Conservation (phyloP, 2,888 invertebrate species). For the Chloroclysta siterata region DNA sequence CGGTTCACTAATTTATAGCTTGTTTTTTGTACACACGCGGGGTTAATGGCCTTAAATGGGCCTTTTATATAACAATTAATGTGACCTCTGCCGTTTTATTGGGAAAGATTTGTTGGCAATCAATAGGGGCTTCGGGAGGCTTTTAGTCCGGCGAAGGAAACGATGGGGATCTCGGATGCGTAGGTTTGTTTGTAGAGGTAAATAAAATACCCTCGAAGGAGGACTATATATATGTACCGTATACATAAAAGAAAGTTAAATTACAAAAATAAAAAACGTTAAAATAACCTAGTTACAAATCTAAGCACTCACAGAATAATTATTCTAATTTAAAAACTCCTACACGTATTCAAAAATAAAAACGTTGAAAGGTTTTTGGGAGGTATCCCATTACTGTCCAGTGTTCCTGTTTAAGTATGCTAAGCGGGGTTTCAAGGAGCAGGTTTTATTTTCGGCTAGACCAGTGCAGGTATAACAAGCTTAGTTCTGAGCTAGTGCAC, state of each 20-base stretch:
- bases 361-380: conserved; percentile 3
- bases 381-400: conserved; percentile 15
- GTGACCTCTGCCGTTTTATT: conserved; percentile 61
- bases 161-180: background rate
- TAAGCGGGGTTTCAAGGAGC: conserved; percentile 13
- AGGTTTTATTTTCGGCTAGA: conserved; percentile 24
- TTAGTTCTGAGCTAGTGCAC: conserved; percentile 14
- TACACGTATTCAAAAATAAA: background rate
- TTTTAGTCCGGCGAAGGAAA: conserved; percentile 20
- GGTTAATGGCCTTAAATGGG: conserved; percentile 79
- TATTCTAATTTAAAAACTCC: conserved; percentile 1
- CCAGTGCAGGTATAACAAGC: conserved; percentile 14
- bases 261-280: background rate
- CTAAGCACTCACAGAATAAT: background rate
- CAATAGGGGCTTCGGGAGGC: conserved; percentile 38
- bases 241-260: too few species aligned
- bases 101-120: conserved; percentile 45
- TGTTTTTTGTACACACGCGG: conserved; percentile 75
- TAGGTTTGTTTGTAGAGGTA: background rate
- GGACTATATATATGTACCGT: background rate
- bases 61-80: conserved; percentile 72
- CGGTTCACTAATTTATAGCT: conserved; percentile 73
- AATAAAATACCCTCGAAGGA: background rate
- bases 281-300: too few species aligned
- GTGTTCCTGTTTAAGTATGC: conserved; percentile 19